Percentiles rank a stretch among this genome's conserved stretches.
Conservation (phyloP, 37 sponge, comb jelly and placozoan genomes). For the Petrosia ficiformis region DNA sequence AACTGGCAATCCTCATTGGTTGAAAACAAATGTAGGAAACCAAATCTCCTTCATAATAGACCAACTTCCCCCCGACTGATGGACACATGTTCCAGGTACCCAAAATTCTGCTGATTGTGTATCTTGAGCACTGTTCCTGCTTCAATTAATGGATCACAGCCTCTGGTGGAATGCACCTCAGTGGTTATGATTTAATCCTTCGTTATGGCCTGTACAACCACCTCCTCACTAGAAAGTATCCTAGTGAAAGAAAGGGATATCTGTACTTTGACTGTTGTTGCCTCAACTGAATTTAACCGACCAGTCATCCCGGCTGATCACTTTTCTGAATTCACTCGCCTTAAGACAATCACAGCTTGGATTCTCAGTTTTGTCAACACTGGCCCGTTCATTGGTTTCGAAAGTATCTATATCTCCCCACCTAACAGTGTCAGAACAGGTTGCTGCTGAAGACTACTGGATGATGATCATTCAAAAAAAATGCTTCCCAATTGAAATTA, state of each 20-base stretch:
- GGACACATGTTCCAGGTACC: constrained; percentile 15
- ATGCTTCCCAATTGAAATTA: constrained; percentile 21
- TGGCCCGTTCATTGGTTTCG: constrained; percentile 6
- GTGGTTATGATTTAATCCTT: constrained; percentile 11
- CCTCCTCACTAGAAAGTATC: background rate
- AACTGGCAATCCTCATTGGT: background rate
- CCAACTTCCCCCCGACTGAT: constrained; percentile 15
- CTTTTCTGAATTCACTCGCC: constrained; percentile 17
- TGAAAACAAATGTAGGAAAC: constrained; percentile 39
- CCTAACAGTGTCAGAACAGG: constrained; percentile 15
- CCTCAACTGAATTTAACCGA: background rate
- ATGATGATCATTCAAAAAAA: constrained; percentile 10
- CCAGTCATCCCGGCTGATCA: constrained; percentile 12
- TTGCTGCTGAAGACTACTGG: constrained; percentile 25
- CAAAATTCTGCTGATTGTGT: constrained; percentile 40
- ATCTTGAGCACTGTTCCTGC: constrained; percentile 25
- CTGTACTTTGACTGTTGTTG: background rate
- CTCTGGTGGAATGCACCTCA: constrained; percentile 39
- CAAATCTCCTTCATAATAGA: constrained; percentile 19
- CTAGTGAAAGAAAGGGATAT: background rate
- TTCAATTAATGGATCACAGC: constrained; percentile 8
- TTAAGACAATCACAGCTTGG: constrained; percentile 25
- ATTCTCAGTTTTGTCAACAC: too few species aligned
- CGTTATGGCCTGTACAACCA: constrained; percentile 12
- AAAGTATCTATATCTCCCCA: background rate